phyloP scores from a whole-genome alignment of 2,113 vertebrate species.

The Carlito syrichta region DNA sequence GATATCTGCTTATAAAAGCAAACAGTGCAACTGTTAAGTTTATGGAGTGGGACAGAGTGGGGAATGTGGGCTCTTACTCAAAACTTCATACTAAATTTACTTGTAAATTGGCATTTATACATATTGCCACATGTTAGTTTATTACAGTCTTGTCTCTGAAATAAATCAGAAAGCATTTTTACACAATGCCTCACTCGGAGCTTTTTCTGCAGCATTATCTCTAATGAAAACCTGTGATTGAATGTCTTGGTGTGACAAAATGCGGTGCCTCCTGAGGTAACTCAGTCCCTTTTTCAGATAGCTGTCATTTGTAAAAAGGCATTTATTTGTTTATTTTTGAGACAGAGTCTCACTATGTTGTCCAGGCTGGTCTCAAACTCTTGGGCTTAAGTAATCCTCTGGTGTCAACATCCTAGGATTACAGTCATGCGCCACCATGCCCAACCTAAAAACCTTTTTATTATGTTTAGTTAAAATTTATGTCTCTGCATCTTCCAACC shows the following conservation, averaged over 20 bases:
- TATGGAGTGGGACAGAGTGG: neutral
- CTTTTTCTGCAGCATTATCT: neutral
- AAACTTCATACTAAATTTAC: neutral
- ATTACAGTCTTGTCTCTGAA: neutral
- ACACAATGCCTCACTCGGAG: neutral
- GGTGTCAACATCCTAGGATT: too few relatives aligned
- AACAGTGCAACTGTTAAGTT: neutral
- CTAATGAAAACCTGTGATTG: neutral
- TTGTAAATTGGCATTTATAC: neutral
- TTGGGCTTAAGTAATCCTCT: too few relatives aligned
- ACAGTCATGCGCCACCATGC: too few relatives aligned
- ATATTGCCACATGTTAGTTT: neutral
- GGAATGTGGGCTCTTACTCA: neutral
- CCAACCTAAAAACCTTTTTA: neutral
- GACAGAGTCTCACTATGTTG: too few relatives aligned
- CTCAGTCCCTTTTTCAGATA: neutral
- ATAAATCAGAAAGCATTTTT: neutral
- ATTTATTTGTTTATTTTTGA: too few relatives aligned
- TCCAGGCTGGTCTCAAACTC: too few relatives aligned
- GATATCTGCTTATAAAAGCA: neutral
- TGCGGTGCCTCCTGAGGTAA: neutral
- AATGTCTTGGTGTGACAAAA: slow-evolving; percentile 1
- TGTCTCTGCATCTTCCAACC: neutral
- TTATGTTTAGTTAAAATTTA: neutral
- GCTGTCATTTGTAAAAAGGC: too few relatives aligned